Percentiles rank a stretch among this genome's conserved stretches.
phyloP scores from a whole-genome alignment of 2,113 vertebrate species.

The Hemibagrus wyckioides region DNA sequence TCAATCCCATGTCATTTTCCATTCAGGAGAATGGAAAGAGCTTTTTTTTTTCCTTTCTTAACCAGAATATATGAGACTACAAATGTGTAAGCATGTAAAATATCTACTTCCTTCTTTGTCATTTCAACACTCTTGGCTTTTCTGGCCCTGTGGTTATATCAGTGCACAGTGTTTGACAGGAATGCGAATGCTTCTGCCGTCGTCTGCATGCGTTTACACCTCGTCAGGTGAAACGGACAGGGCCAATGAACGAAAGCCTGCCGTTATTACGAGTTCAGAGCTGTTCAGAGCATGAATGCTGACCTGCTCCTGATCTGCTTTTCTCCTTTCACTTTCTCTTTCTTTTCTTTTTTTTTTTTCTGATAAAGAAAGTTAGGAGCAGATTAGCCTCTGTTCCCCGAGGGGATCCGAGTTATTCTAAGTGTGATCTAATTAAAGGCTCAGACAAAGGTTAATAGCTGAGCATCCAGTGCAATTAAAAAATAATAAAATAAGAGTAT shows the following conservation, averaged over 20 bases:
- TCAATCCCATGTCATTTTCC: not conserved
- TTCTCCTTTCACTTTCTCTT: not conserved
- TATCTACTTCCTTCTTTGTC: not conserved
- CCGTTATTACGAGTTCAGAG: not conserved
- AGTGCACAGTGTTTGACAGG: constrained; percentile 12
- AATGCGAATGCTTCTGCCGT: constrained; percentile 9
- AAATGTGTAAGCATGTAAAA: constrained; percentile 1
- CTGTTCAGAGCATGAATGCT: not conserved
- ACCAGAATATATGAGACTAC: not conserved
- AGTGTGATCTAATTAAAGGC: constrained; percentile 31
- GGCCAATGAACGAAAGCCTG: not conserved
- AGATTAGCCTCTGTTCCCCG: constrained; percentile 25
- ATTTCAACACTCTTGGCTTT: constrained; percentile 23
- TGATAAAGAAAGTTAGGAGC: constrained; percentile 25
- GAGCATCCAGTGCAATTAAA: constrained; percentile 14
- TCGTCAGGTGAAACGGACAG: constrained; percentile 46
- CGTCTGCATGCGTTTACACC: constrained; percentile 56
- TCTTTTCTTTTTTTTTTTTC: constrained; percentile 26
- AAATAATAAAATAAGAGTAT: not conserved
- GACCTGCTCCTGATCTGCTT: not conserved
- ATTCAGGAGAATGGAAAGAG: not conserved
- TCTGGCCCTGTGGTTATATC: constrained; percentile 47
- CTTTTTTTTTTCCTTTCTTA: not conserved
- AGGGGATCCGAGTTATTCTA: constrained; percentile 44
- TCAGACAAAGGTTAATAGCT: constrained; percentile 66